A percentile compares a stretch with the other conserved stretches of the same genome.
phyloP scores from a whole-genome alignment of 2,888 invertebrate species.

The Sarcophaga variegata region DNA sequence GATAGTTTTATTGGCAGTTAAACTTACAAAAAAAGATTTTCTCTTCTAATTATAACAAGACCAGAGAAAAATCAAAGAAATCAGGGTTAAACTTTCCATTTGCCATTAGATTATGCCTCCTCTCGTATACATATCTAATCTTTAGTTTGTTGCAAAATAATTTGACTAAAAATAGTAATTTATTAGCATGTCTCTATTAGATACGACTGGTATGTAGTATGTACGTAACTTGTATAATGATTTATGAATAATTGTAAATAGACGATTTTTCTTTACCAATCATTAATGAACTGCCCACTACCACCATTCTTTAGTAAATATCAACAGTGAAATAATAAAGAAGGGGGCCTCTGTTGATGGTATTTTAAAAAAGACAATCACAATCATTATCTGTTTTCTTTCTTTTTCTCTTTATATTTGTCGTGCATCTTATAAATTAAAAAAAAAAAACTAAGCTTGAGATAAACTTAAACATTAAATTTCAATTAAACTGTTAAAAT shows the following conservation, averaged over 20 bases:
- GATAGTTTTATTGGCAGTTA: conserved; percentile 22
- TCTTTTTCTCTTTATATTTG: neutral
- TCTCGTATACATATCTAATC: conserved; percentile 33
- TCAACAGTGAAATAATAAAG: no score
- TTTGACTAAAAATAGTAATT: conserved; percentile 45
- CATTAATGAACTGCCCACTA: conserved; percentile 54
- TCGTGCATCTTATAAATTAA: conserved; percentile 11
- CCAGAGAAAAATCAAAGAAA: conserved; percentile 20
- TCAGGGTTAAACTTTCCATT: conserved; percentile 63
- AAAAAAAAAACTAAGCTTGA: conserved; percentile 35
- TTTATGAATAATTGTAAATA: conserved; percentile 9
- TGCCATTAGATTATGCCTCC: neutral
- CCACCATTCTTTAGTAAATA: no score
- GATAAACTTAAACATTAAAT: conserved; percentile 44
- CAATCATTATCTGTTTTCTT: neutral
- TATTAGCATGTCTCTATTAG: conserved; percentile 30
- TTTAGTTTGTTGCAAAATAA: conserved; percentile 31
- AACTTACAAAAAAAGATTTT: conserved; percentile 17
- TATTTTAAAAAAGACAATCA: neutral
- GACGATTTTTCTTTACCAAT: neutral
- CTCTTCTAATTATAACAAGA: conserved; percentile 59
- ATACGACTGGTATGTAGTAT: conserved; percentile 1
- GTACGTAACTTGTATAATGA: neutral
- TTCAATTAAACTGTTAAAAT: conserved; percentile 42
- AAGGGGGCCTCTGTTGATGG: no score